Evolutionary conservation across 2,888 invertebrate species (phyloP), one percentile per base, ranked within the genome.

Genomic region (Lumbricus terrestris): DNA sequence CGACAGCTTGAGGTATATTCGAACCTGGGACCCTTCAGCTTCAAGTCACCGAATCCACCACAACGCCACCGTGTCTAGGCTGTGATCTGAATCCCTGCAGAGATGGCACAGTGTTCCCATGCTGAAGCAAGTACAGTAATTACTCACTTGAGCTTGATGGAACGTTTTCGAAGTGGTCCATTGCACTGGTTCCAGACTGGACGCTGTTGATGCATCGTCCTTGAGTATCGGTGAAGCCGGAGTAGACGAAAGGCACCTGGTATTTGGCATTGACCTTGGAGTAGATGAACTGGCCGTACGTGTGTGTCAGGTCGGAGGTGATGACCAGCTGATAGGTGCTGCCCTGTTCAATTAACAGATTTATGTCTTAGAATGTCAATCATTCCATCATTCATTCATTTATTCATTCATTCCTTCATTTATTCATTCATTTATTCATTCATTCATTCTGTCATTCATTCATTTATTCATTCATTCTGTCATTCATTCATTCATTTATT

Each of bases 291-390:
- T 69, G n/a, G 15, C 82, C 82, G 38, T 18, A 90, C 2, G 90
- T 90, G 8, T 15, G 35, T 23, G 23, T 34, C 35, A 38, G 2
- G 88, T 90, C 88, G 20, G 90, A 38, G 18, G n/a, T 8, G n/a
- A 90, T 40, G n/a, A 90, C 40, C 82, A 90, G 82, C 34, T 90
- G 90, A 82, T 90, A 90, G 82, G 47, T 90, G 40, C 90, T 90
- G 90, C 90, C 89, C 90, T 90, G 89, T 83, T 54, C n/a, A 20
- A 69, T 69, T 11, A 69, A 69, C 29, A 69, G n/a, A 69, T n/a
- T n/a, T n/a, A n/a, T n/a, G n/a, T 69, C 29, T 69, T 1, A 69
- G 29, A n/a, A 69, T n/a, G n/a, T n/a, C 11, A 69, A 69, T 69
- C n/a, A 69, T 69, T n/a, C 47, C 15, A 20, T 47, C 47, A 47